phyloP scores from a whole-genome alignment of 2,888 invertebrate genomes.

The Drosophila falleni region DNA sequence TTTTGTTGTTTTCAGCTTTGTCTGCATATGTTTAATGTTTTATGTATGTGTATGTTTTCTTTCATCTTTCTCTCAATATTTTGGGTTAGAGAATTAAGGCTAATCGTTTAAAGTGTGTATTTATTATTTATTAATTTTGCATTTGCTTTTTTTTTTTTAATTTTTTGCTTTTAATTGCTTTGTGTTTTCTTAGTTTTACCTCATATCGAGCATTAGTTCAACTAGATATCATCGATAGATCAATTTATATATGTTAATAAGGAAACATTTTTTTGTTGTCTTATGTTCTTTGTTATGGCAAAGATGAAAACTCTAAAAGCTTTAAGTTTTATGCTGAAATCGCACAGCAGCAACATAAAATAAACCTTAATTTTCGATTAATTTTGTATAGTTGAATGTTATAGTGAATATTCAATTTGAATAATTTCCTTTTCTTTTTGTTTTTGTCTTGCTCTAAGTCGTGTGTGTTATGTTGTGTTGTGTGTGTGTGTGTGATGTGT shows the following conservation, averaged over 20 bases:
- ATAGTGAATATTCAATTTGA: conserved; percentile 2
- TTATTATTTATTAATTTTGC: conserved; percentile 12
- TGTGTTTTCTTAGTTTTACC: conserved; percentile 30
- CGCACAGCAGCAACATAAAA: conserved; percentile 34
- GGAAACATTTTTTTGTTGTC: conserved; percentile 49
- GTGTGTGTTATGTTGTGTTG: conserved; percentile 13
- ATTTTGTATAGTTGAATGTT: conserved; percentile 6
- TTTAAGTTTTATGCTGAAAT: conserved; percentile 4
- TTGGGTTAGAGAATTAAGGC: conserved; percentile 27
- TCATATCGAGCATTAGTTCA: conserved; percentile 65
- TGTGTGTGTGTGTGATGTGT: conserved; percentile 4
- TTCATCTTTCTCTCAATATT: conserved; percentile 18
- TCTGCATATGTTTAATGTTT: conserved; percentile 7
- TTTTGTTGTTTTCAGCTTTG: conserved; percentile 4
- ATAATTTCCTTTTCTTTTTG: background rate
- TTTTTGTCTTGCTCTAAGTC: conserved; percentile 39
- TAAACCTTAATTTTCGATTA: background rate
- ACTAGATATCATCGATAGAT: conserved; percentile 55
- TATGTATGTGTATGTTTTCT: conserved; percentile 14
- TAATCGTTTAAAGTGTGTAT: conserved; percentile 33
- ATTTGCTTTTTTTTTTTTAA: conserved; percentile 5
- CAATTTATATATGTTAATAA: conserved; percentile 43
- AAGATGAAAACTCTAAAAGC: conserved; percentile 7
- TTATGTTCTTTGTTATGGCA: conserved; percentile 12
- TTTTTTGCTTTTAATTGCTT: conserved; percentile 21